A percentile compares a stretch with the other conserved stretches of the same genome.
Conservation (phyloP, 2,113 vertebrate genomes). For the Embiotoca jacksoni region DNA sequence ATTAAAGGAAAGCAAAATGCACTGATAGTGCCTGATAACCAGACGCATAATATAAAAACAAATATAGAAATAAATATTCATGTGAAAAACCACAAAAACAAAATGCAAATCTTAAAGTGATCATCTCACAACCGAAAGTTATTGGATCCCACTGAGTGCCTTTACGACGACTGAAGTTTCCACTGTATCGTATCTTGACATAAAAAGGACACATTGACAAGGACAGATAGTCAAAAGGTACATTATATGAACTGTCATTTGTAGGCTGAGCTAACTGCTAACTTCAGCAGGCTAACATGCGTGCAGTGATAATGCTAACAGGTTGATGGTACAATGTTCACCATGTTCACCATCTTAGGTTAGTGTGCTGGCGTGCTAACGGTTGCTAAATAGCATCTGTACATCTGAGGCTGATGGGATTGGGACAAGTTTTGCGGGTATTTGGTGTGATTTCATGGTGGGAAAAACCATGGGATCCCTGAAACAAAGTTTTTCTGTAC, state of each 20-base stretch:
- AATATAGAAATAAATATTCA: constrained; percentile 72
- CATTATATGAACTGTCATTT: too few relatives aligned
- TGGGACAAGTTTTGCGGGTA: background rate
- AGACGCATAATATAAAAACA: constrained; percentile 21
- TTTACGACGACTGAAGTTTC: constrained; percentile 28
- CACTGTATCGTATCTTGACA: constrained; percentile 6
- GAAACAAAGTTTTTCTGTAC: too few relatives aligned
- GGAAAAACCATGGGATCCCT: too few relatives aligned
- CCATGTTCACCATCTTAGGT: background rate
- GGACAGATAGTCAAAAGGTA: too few relatives aligned
- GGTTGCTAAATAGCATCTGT: background rate
- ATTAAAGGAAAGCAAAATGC: constrained; percentile 75
- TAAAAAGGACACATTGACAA: background rate
- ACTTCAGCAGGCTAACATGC: too few relatives aligned
- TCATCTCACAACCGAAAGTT: constrained; percentile 39
- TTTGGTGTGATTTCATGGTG: too few relatives aligned
- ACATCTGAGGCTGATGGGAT: background rate
- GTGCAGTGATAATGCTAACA: too few relatives aligned
- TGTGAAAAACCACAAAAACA: constrained; percentile 56
- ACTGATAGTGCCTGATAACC: constrained; percentile 58
- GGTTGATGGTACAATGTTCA: too few relatives aligned
- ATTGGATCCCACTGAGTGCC: constrained; percentile 27
- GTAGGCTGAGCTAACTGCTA: too few relatives aligned
- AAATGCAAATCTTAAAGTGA: constrained; percentile 68
- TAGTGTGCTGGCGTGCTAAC: background rate